Base-by-base conservation (phyloP, 2,888 invertebrate species). In the Cantharis rufa region DNA sequence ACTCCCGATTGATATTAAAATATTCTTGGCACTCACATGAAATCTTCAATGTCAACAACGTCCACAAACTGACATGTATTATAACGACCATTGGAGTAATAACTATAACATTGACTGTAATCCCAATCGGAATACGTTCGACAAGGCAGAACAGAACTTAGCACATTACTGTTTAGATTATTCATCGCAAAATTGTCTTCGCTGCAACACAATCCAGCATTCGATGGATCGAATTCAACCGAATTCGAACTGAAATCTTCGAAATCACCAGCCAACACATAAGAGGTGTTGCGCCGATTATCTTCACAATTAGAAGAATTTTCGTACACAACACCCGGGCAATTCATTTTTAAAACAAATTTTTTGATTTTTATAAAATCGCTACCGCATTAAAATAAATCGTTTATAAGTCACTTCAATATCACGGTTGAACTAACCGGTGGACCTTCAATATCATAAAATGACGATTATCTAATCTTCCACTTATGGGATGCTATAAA, bases 41-140 rank as follows among this genome's bases (percentile, higher is more conserved):
- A 93, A 88, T 94, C 94, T 86, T 94, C 94, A 82, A 94, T 91
- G 86, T 94, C 94, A 71, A 92, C 91, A 79, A 92, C 89, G 80
- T 90, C 90, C 0, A 92, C 91, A 84, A 91, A 93, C 83, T 92
- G 93, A 80, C 94, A 94, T 0, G 93, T 90, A 82, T 92, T 91
- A 76, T 88, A 88, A 74, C 87, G 86, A 1, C 88, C 89, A 80
- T 89, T 85, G 0, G 91, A 90, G 78, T 90, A 91, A 81, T 92
- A 92, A 84, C 93, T 92, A 82, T 91, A 93, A 84, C 93, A 94
- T 84, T 90, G 90, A 69, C 89, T 90, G 84, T 93, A 93, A 83
- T 92, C 90, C 92, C 92, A 94, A 70, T 90, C 89, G 62, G 86
- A 86, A 84, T 84, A 85, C 13, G 87, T 86, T 73, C 88, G 88